phyloP scores from a whole-genome alignment of 2,888 invertebrate genomes.

The Autographa pulchrina region DNA sequence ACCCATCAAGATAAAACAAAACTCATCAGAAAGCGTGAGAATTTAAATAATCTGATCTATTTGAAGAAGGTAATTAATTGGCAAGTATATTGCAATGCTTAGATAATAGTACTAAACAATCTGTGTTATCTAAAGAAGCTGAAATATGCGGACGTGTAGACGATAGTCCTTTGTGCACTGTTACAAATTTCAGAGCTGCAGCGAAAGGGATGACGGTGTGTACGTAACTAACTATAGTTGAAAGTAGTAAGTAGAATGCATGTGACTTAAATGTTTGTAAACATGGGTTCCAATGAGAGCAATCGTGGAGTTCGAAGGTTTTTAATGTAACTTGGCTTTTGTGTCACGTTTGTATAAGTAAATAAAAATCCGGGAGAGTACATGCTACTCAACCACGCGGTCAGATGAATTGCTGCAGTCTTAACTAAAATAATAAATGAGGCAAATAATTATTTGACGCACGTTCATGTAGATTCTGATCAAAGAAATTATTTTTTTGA shows the following conservation, averaged over 20 bases:
- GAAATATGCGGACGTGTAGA: background rate
- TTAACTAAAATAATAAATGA: no score
- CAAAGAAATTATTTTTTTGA: no score
- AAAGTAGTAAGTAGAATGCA: background rate
- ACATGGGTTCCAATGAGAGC: background rate
- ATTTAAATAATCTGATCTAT: slow-evolving; percentile 13
- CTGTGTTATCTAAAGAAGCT: background rate
- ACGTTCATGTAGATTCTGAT: no score
- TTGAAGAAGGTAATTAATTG: slow-evolving; percentile 13
- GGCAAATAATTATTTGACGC: no score
- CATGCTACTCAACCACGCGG: no score
- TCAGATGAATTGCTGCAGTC: no score
- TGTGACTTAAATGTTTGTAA: background rate
- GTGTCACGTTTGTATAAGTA: no score
- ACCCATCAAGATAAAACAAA: slow-evolving; percentile 33
- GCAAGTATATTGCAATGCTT: background rate
- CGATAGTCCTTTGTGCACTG: background rate
- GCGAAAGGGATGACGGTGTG: background rate
- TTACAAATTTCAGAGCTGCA: background rate
- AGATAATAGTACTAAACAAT: background rate
- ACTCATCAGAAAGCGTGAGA: slow-evolving; percentile 20
- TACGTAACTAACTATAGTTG: background rate
- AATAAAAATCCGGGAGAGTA: no score
- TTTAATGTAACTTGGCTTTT: no score
- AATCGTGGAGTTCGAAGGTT: background rate